Conservation (phyloP, 2,797 vertebrate species). For the Neoniphon sammara region DNA sequence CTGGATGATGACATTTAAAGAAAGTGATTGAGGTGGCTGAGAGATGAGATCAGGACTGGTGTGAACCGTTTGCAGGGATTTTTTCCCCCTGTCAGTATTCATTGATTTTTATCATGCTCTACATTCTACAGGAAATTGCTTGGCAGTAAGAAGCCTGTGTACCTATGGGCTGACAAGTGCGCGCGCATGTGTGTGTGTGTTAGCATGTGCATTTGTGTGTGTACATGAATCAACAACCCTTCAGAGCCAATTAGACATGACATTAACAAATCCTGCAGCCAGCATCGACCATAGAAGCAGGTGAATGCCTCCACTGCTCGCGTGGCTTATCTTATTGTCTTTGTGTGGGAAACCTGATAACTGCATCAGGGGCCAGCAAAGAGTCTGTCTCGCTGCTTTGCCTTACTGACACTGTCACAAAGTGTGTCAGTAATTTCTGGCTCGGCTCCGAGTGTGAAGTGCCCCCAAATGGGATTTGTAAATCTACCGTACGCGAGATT, state of each 20-base stretch:
- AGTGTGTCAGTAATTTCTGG: conserved; percentile 28
- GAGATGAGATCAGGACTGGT: conserved; percentile 46
- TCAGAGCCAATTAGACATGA: conserved; percentile 41
- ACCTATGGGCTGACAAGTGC: neutral
- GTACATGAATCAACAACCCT: conserved; percentile 19
- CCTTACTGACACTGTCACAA: conserved; percentile 29
- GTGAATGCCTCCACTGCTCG: conserved; percentile 1
- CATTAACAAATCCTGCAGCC: conserved; percentile 35
- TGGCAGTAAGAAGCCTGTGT: conserved; percentile 9
- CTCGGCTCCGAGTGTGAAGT: conserved; percentile 21
- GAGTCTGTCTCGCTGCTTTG: neutral
- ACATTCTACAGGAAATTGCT: conserved; percentile 19
- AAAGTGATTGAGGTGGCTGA: conserved; percentile 45
- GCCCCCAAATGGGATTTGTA: conserved; percentile 40
- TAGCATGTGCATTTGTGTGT: conserved; percentile 2
- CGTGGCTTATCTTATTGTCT: conserved; percentile 7
- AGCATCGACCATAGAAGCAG: conserved; percentile 13
- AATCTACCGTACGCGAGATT: conserved; percentile 35
- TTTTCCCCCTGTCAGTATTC: conserved; percentile 26
- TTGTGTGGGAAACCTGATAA: conserved; percentile 40
- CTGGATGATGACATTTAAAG: conserved; percentile 60
- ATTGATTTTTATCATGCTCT: conserved; percentile 26
- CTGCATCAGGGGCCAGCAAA: conserved; percentile 9
- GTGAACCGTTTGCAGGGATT: conserved; percentile 31
- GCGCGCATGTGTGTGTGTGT: neutral